phyloP scores from a whole-genome alignment of 1,140 invertebrate genomes.

The Eciton burchellii region DNA sequence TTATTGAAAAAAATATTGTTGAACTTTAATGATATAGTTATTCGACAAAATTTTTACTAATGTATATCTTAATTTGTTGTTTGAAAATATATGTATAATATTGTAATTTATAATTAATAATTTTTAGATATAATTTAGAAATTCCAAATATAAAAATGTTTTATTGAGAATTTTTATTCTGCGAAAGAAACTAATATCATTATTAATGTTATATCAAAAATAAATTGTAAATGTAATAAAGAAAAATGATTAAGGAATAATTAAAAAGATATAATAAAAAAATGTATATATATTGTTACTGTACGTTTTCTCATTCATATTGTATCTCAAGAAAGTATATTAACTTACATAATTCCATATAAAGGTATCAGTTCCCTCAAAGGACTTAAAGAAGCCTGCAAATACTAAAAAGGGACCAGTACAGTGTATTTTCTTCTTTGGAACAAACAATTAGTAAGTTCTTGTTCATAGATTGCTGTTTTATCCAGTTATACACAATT shows the following conservation, averaged over 20 bases:
- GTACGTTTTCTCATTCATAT: neutral
- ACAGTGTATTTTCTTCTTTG: constrained; percentile 97
- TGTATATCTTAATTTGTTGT: constrained; percentile 1
- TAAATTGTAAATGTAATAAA: constrained; percentile 28
- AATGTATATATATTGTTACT: neutral
- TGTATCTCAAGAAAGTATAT: constrained; percentile 24
- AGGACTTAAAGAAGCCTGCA: constrained; percentile 88
- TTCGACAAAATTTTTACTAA: neutral
- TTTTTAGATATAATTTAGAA: neutral
- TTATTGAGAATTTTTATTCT: neutral
- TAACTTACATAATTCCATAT: constrained; percentile 71
- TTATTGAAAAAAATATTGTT: neutral
- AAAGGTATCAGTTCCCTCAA: constrained; percentile 91
- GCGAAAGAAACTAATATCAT: constrained; percentile 8
- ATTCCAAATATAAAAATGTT: neutral
- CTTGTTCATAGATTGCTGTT: constrained; percentile 13
- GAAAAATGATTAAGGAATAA: too few relatives aligned
- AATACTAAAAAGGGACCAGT: constrained; percentile 87
- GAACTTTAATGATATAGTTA: neutral
- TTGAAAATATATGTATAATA: neutral
- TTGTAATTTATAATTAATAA: neutral
- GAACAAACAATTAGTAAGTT: constrained; percentile 97
- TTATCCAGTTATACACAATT: constrained; percentile 7
- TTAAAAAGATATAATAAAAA: too few relatives aligned
- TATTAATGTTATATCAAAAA: neutral